Percentiles rank a stretch among this genome's conserved stretches.
These are phyloP conservation scores for Myrmecophaga tridactyla DNA, from an alignment of 2,113 vertebrate species.

Conservation along the genomic window DNA sequence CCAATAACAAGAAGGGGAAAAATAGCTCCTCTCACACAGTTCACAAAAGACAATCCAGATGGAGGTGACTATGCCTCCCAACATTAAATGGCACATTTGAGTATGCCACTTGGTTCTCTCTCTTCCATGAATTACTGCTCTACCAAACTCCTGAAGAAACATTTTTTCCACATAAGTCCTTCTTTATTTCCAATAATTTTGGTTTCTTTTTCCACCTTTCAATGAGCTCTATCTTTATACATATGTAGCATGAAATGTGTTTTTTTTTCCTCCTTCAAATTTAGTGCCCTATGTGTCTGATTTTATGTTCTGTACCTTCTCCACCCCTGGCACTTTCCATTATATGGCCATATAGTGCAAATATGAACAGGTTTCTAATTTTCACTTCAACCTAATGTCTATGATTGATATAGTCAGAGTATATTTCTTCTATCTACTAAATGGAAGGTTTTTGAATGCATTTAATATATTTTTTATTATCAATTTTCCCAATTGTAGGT, in stretches of 20 bases:
- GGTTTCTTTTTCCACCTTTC: not conserved
- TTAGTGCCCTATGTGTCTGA: not conserved
- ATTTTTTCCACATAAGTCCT: not conserved
- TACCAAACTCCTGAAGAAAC: not conserved
- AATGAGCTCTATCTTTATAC: not conserved
- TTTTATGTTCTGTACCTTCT: not conserved
- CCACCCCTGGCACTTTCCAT: not conserved
- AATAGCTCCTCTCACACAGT: not conserved
- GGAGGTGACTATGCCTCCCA: not conserved
- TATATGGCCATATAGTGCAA: not conserved
- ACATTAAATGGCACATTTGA: not conserved
- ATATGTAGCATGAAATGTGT: not conserved
- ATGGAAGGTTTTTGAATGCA: not conserved
- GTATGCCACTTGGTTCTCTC: not conserved
- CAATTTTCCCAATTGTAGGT: not conserved
- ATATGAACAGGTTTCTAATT: not conserved
- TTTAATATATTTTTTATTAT: not conserved
- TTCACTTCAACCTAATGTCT: not conserved
- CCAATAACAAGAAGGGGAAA: not conserved
- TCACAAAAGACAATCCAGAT: not conserved
- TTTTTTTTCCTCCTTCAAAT: not conserved
- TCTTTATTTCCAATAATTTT: not conserved
- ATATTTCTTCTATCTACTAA: not conserved
- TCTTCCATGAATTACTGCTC: not conserved
- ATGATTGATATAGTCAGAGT: not conserved